Percentiles rank a stretch among this genome's conserved stretches.
phyloP scores from a whole-genome alignment of 1,140 invertebrate species.

The Thaumatotibia leucotreta region DNA sequence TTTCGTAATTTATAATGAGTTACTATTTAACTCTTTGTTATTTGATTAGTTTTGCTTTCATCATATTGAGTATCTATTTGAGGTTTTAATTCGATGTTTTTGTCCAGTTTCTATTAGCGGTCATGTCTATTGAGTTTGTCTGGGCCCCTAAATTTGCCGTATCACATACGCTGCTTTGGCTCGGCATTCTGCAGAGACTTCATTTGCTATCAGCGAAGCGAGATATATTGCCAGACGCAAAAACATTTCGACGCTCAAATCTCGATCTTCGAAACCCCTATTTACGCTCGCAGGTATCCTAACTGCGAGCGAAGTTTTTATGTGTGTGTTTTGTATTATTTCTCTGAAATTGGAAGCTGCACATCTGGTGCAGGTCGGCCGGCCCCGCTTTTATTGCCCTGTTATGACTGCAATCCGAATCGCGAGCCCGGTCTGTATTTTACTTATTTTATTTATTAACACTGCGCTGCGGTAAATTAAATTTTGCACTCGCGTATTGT shows the following conservation, averaged over 20 bases:
- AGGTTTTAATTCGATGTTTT: background rate
- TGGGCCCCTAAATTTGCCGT: background rate
- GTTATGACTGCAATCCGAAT: constrained; percentile 63
- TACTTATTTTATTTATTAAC: constrained; percentile 37
- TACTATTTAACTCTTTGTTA: background rate
- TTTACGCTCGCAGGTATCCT: constrained; percentile 44
- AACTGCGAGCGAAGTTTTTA: constrained; percentile 37
- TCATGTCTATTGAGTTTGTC: background rate
- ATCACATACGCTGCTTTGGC: background rate
- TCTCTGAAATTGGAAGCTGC: constrained; percentile 56
- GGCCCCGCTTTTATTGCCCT: constrained; percentile 50
- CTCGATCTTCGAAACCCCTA: constrained; percentile 41
- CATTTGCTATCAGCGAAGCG: constrained; percentile 21
- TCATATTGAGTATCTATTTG: background rate
- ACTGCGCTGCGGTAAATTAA: constrained; percentile 34
- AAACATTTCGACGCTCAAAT: constrained; percentile 32
- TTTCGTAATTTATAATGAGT: constrained; percentile 7
- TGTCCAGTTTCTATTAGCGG: background rate
- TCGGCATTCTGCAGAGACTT: constrained; percentile 18
- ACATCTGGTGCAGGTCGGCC: constrained; percentile 49
- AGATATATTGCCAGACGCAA: constrained; percentile 32
- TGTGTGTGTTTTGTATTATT: constrained; percentile 51
- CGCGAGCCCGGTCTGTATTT: constrained; percentile 24
- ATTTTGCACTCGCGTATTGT: constrained; percentile 27
- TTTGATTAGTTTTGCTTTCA: constrained; percentile 2